These are phyloP conservation scores for Stegana nigrithorax DNA, from an alignment of 2,888 invertebrate species.

Conservation along the genomic window DNA sequence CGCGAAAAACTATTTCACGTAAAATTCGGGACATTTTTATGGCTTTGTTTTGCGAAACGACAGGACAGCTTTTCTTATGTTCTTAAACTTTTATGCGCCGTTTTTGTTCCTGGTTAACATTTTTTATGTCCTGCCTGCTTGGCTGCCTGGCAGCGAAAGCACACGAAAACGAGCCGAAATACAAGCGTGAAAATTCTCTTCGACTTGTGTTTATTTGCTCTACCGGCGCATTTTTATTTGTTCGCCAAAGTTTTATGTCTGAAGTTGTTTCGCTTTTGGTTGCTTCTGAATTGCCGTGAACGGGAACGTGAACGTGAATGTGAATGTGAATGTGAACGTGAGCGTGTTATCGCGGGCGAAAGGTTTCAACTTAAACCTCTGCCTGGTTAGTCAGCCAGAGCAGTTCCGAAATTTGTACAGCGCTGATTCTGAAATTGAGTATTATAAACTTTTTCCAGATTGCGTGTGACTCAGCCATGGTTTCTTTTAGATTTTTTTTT, in stretches of 20 bases:
- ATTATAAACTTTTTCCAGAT: too few relatives aligned
- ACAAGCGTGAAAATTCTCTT: background rate
- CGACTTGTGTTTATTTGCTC: background rate
- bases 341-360: too few relatives aligned
- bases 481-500: too few relatives aligned
- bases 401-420: too few relatives aligned
- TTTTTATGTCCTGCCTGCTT: background rate
- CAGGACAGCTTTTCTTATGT: background rate
- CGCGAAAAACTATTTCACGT: constrained; percentile 11
- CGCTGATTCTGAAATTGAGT: too few relatives aligned
- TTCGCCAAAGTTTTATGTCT: constrained; percentile 1
- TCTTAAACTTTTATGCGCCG: background rate
- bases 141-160: too few relatives aligned
- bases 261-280: constrained; percentile 17
- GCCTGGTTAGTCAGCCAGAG: too few relatives aligned
- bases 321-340: too few relatives aligned
- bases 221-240: background rate
- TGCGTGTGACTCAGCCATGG: too few relatives aligned
- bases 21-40: constrained; percentile 16
- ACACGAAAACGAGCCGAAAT: background rate
- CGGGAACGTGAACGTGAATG: too few relatives aligned
- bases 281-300: too few relatives aligned
- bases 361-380: too few relatives aligned
- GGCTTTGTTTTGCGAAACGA: constrained; percentile 8
- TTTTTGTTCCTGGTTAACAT: constrained; percentile 2